Evolutionary conservation across 2,888 invertebrate species (phyloP).

Genomic region (Patella pellucida): DNA sequence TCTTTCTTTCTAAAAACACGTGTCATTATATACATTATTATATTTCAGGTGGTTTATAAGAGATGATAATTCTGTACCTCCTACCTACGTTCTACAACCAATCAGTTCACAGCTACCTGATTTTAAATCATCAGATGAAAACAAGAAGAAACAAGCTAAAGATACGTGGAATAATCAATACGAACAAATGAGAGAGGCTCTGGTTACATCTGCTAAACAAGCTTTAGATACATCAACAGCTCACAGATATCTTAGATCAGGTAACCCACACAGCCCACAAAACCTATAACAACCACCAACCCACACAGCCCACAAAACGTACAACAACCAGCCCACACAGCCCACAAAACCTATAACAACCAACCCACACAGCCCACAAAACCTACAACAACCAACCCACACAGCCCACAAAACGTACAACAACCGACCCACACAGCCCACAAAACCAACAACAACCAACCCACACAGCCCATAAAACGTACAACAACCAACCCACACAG

Average conservation of each 20-base stretch:
- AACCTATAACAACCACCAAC: background rate
- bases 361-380: too few species aligned
- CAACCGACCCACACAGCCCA: too few species aligned
- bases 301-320: too few species aligned
- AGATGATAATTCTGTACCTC: slow-evolving; percentile 49
- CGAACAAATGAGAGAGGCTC: slow-evolving; percentile 40
- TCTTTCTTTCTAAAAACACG: too few species aligned
- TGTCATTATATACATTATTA: slow-evolving; percentile 63
- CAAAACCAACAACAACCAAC: too few species aligned
- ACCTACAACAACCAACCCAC: too few species aligned
- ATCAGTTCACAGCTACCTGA: slow-evolving; percentile 48
- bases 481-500: too few species aligned
- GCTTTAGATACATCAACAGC: slow-evolving; percentile 39
- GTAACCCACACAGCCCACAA: slow-evolving; percentile 21
- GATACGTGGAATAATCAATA: slow-evolving; percentile 43
- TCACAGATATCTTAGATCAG: slow-evolving; percentile 47
- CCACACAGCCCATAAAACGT: too few species aligned
- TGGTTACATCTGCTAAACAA: slow-evolving; percentile 37
- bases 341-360: too few species aligned
- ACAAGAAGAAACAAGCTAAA: slow-evolving; percentile 38
- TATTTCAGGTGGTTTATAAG: slow-evolving; percentile 46
- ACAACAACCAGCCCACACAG: too few species aligned
- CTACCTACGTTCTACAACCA: slow-evolving; percentile 45
- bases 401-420: too few species aligned
- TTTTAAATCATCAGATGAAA: slow-evolving; percentile 37